These are phyloP conservation scores for Gortyna flavago DNA, from an alignment of 2,888 invertebrate species.

Conservation along the genomic window DNA sequence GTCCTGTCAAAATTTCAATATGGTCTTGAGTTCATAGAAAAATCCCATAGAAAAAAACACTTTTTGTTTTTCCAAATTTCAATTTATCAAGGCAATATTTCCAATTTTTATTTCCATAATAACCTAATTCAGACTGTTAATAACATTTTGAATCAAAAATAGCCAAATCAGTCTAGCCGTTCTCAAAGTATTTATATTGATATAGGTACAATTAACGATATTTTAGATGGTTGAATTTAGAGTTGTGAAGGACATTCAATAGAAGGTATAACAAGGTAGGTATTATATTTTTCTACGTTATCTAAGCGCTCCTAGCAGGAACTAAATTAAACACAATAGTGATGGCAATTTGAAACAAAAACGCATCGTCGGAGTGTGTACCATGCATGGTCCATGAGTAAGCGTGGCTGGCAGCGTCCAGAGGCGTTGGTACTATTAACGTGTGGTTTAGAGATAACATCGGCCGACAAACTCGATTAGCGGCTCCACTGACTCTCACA, in stretches of 20 bases:
- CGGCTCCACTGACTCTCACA: constrained; percentile 81
- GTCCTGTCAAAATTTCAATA: not conserved
- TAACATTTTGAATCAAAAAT: not conserved
- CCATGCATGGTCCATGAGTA: constrained; percentile 47
- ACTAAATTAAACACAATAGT: constrained; percentile 18
- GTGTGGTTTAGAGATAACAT: constrained; percentile 87
- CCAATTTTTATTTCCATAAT: not conserved
- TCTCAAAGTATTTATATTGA: too few relatives aligned
- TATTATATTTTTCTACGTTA: not conserved
- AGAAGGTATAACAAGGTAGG: not conserved
- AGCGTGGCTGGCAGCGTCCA: constrained; percentile 57
- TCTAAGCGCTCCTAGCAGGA: not conserved
- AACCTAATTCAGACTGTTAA: not conserved
- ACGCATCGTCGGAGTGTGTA: constrained; percentile 12
- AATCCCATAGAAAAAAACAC: not conserved
- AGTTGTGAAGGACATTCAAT: not conserved
- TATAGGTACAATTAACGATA: not conserved
- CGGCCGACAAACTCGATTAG: constrained; percentile 90
- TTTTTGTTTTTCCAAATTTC: not conserved
- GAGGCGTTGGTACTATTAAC: constrained; percentile 87
- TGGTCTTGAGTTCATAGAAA: not conserved
- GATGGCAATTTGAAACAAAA: constrained; percentile 42
- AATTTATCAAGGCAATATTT: not conserved
- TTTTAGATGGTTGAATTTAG: not conserved
- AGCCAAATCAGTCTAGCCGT: not conserved